Conservation (phyloP, 2,797 vertebrate species). For the Eulemur coronatus region DNA sequence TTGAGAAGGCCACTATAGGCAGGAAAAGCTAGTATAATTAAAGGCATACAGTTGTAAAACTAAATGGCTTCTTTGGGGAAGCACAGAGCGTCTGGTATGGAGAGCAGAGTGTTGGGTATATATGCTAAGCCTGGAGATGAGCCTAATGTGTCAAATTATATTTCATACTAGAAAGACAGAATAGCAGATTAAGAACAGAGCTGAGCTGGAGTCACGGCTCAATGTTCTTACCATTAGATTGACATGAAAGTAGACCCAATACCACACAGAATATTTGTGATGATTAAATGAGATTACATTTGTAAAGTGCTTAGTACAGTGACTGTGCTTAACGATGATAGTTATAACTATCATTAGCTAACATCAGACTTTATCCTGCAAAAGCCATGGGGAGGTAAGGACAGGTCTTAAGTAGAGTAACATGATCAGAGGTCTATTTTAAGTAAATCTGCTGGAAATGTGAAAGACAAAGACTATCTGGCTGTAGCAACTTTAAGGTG, state of each 20-base stretch:
- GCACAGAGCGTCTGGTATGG: background rate
- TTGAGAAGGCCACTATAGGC: background rate
- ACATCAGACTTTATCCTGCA: conserved; percentile 13
- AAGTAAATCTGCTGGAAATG: conserved; percentile 21
- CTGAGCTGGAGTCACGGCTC: background rate
- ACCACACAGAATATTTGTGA: background rate
- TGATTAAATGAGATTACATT: conserved; percentile 8
- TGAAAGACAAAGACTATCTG: conserved; percentile 34
- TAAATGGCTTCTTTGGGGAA: background rate
- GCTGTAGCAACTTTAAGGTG: background rate
- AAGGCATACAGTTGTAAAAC: conserved; percentile 10
- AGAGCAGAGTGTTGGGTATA: background rate
- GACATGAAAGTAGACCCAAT: background rate
- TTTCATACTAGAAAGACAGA: background rate
- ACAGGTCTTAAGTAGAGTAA: conserved; percentile 28
- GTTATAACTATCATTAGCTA: conserved; percentile 17
- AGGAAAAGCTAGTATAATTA: background rate
- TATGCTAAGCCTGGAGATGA: background rate
- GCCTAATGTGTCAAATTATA: background rate
- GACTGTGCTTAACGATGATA: background rate
- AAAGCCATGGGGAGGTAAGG: background rate
- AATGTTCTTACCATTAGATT: background rate
- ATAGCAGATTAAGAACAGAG: background rate
- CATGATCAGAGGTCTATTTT: conserved; percentile 39
- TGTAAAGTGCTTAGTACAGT: background rate